A percentile compares a stretch with the other conserved stretches of the same genome.
phyloP scores from a whole-genome alignment of 2,113 vertebrate species.

The Romanogobio albipinnatus region DNA sequence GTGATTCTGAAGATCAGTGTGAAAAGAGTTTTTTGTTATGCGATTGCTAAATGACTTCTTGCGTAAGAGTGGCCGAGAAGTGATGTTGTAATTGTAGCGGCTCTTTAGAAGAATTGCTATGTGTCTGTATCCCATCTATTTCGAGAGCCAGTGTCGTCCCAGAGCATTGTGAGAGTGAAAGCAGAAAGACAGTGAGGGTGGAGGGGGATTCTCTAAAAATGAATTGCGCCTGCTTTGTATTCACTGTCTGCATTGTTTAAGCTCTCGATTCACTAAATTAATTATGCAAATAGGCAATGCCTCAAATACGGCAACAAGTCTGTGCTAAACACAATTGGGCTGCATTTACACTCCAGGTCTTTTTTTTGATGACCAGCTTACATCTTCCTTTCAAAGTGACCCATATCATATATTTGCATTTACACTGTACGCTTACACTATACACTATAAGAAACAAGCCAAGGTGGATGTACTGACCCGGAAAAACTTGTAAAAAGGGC shows the following conservation, averaged over 20 bases:
- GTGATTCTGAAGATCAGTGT: slow-evolving; percentile 43
- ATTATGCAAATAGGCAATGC: neutral
- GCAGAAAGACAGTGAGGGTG: slow-evolving; percentile 21
- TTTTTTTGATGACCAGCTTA: no score
- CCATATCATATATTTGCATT: no score
- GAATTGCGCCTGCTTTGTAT: neutral
- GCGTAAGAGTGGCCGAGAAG: slow-evolving; percentile 69
- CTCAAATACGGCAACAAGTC: neutral
- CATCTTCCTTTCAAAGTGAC: no score
- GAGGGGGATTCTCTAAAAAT: neutral
- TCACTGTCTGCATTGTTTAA: neutral
- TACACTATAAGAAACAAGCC: no score
- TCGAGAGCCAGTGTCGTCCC: slow-evolving; percentile 23
- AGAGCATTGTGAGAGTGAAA: slow-evolving; percentile 20
- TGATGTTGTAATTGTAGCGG: slow-evolving; percentile 78
- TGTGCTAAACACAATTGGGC: no score
- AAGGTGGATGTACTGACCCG: no score
- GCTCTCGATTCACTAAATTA: neutral
- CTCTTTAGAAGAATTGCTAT: slow-evolving; percentile 77
- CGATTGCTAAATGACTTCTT: slow-evolving; percentile 75
- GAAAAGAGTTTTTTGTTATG: slow-evolving; percentile 61
- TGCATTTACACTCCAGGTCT: no score
- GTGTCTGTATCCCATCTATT: slow-evolving; percentile 55
- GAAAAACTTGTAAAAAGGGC: no score
- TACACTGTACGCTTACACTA: no score